Evolutionary conservation across 2,797 vertebrate genomes (phyloP).

Genomic region (Alectoris magna): DNA sequence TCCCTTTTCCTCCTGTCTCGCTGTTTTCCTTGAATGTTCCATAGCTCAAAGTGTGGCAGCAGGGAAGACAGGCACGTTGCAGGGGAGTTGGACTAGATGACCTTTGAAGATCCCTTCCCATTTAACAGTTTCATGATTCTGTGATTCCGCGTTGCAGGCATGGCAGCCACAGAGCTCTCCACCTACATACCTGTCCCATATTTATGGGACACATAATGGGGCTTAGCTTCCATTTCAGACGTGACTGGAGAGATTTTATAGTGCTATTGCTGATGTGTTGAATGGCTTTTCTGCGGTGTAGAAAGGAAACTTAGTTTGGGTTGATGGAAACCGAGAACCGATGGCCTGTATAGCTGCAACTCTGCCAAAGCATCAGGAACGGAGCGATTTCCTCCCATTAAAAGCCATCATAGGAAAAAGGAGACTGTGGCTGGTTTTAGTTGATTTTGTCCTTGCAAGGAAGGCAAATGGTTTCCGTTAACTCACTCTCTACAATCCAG

Average conservation of each 20-base stretch:
- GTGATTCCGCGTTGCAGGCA: not conserved
- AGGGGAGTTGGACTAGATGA: too few species aligned
- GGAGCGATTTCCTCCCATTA: not conserved
- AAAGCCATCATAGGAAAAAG: not conserved
- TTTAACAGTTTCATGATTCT: too few species aligned
- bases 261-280: not conserved
- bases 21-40: not conserved
- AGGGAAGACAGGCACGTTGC: not conserved
- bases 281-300: not conserved
- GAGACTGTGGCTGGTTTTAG: not conserved
- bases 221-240: not conserved
- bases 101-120: too few species aligned
- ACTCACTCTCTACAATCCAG: rapidly evolving
- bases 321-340: not conserved
- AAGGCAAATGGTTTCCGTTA: not conserved
- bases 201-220: not conserved
- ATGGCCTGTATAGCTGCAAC: not conserved
- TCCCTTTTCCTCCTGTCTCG: not conserved
- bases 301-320: not conserved
- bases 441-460: not conserved
- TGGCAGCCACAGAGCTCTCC: rapidly evolving
- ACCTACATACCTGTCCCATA: not conserved
- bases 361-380: not conserved
- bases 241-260: not conserved
- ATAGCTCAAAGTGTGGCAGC: not conserved